Percentiles rank a stretch among this genome's conserved stretches.
phyloP scores from a whole-genome alignment of 2,113 vertebrate genomes.

The Chitala chitala region DNA sequence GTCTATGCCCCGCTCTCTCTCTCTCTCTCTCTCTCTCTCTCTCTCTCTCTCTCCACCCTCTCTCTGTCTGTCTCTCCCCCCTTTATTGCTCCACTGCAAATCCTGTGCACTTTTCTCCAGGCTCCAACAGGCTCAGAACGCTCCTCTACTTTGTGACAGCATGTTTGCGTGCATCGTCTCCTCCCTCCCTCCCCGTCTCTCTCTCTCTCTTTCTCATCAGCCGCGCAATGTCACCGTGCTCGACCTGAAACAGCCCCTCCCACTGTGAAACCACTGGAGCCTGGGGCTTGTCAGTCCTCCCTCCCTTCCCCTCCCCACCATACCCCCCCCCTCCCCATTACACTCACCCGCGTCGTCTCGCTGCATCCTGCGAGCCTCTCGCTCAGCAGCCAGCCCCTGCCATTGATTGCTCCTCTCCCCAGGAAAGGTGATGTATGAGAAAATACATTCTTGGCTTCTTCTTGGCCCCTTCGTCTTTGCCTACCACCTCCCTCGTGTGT shows the following conservation, averaged over 20 bases:
- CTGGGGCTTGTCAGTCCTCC: too few relatives aligned
- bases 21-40: constrained; percentile 17
- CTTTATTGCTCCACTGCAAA: background rate
- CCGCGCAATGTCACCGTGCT: background rate
- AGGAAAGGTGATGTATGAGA: too few relatives aligned
- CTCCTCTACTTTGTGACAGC: background rate
- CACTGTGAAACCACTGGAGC: background rate
- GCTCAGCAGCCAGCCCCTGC: background rate
- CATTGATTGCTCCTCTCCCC: background rate
- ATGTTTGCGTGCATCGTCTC: background rate
- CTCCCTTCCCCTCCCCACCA: background rate
- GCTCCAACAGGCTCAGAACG: background rate
- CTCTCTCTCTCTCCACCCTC: constrained; percentile 16
- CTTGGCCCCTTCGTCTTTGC: too few relatives aligned
- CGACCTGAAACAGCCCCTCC: background rate
- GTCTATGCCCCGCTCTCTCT: background rate
- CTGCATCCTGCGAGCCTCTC: background rate
- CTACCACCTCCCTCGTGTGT: too few relatives aligned
- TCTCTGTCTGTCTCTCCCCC: background rate
- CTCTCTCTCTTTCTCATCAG: too few relatives aligned
- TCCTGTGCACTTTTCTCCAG: background rate
- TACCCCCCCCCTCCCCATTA: background rate
- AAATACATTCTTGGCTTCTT: too few relatives aligned
- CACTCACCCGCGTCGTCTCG: background rate
- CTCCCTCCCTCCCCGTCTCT: background rate